These are phyloP conservation scores for Lagocephalus sceleratus DNA, from an alignment of 2,797 vertebrate species.

Conservation along the genomic window DNA sequence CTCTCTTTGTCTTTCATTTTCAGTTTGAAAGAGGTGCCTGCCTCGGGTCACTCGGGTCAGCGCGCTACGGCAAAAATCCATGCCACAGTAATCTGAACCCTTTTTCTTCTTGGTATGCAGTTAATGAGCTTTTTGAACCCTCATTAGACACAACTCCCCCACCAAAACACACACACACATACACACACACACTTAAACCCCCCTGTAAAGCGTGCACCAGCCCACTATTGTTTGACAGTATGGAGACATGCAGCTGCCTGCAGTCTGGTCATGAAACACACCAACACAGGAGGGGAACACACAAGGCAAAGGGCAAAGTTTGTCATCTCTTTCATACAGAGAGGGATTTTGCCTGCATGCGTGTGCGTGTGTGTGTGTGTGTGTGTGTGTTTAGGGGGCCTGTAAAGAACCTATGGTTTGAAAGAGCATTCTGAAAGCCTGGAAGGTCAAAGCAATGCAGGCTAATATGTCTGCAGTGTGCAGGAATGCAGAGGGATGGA, in stretches of 20 bases:
- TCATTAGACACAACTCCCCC: constrained; percentile 56
- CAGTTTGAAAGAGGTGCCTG: constrained; percentile 11
- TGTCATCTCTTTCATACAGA: constrained; percentile 37
- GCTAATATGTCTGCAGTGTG: constrained; percentile 34
- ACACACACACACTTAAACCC: constrained; percentile 42
- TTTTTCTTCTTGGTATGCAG: constrained; percentile 64
- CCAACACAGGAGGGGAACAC: constrained; percentile 27
- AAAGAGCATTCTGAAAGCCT: constrained; percentile 42
- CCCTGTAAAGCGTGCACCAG: constrained; percentile 49
- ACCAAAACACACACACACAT: constrained; percentile 36
- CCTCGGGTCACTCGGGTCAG: constrained; percentile 39
- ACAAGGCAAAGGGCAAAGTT: constrained; percentile 52
- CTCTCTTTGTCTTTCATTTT: neutral
- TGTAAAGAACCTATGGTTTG: constrained; percentile 16
- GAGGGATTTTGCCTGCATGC: constrained; percentile 19
- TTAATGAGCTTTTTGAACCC: constrained; percentile 74
- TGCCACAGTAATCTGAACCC: constrained; percentile 54
- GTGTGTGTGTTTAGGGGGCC: neutral
- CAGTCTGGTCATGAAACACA: constrained; percentile 51
- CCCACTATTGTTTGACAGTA: constrained; percentile 59
- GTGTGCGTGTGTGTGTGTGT: constrained; percentile 16
- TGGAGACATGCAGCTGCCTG: constrained; percentile 70
- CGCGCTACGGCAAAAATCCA: constrained; percentile 25
- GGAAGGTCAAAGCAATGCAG: constrained; percentile 49
- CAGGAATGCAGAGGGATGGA: constrained; percentile 51